Evolutionary conservation across 2,888 invertebrate species (phyloP).

Genomic region (Stenotaenia linearis): DNA sequence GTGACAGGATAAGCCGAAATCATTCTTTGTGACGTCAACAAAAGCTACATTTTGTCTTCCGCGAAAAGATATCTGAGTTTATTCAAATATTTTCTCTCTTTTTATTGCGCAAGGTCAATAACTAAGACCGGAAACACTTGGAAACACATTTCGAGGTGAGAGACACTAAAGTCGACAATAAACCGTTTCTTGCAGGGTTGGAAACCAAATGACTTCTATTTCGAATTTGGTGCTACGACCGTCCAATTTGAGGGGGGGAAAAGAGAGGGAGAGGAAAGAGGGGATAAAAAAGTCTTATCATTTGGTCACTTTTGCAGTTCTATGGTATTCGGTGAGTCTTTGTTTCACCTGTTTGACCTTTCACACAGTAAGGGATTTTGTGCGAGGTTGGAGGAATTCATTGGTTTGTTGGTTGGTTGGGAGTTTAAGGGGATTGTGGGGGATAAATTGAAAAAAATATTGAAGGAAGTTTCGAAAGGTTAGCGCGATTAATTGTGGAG

Average conservation of each 20-base stretch:
- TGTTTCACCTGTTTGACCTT: no score
- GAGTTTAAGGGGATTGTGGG: no score
- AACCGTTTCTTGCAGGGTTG: neutral
- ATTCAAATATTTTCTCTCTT: neutral
- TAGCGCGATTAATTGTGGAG: no score
- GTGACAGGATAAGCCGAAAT: neutral
- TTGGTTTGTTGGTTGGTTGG: no score
- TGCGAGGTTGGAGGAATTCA: no score
- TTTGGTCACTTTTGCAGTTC: no score
- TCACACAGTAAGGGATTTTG: no score
- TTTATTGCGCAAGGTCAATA: neutral
- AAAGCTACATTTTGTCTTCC: no score
- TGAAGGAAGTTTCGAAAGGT: no score
- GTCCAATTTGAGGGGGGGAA: neutral
- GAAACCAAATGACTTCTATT: neutral
- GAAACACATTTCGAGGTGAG: neutral
- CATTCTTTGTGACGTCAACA: neutral
- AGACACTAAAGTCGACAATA: neutral
- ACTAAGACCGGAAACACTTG: neutral
- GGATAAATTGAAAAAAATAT: no score
- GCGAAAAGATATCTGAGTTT: no score
- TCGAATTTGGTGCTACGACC: neutral
- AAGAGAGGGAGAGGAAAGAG: neutral
- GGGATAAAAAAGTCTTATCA: neutral
- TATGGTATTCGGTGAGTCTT: no score